A percentile compares a stretch with the other conserved stretches of the same genome.
Evolutionary conservation across 2,113 vertebrate genomes (phyloP).

Genomic region (Corydoras maculifer): DNA sequence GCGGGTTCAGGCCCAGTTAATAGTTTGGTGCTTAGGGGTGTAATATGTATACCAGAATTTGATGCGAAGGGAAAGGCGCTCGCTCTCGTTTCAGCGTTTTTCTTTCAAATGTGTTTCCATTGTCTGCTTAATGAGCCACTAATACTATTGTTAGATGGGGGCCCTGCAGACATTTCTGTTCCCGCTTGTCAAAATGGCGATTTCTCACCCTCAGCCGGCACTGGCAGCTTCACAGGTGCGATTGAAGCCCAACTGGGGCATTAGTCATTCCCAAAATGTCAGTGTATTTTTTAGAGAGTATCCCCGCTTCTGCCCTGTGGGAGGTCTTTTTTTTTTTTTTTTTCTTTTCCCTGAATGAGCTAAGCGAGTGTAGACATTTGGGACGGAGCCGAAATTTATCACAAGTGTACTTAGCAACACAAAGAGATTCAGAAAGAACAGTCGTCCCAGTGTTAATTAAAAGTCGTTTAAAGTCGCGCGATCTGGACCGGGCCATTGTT

Average conservation of each 20-base stretch:
- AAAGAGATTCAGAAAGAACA: conserved; percentile 5
- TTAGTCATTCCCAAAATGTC: conserved; percentile 24
- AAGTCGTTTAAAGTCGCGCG: conserved; percentile 11
- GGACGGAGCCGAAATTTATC: conserved; percentile 26
- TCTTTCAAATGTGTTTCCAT: conserved; percentile 18
- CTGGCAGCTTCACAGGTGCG: conserved; percentile 19
- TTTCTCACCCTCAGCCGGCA: conserved; percentile 18
- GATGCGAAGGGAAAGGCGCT: not conserved
- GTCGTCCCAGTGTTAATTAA: not conserved
- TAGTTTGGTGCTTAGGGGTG: conserved; percentile 28
- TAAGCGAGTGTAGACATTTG: not conserved
- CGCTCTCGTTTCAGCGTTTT: not conserved
- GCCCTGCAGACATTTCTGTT: conserved; percentile 25
- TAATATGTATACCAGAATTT: conserved; percentile 19
- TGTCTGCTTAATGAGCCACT: conserved; percentile 15
- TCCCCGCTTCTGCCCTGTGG: not conserved
- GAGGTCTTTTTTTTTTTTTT: conserved; percentile 17
- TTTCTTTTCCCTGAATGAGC: conserved; percentile 5
- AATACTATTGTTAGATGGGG: conserved; percentile 15
- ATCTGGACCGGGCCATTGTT: conserved; percentile 23
- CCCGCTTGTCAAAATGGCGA: not conserved
- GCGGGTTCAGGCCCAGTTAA: conserved; percentile 7
- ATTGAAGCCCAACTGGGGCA: conserved; percentile 2
- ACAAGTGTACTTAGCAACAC: conserved; percentile 17
- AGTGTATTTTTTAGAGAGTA: conserved; percentile 2